These are phyloP conservation scores for Sebastes fasciatus DNA, from an alignment of 2,113 vertebrate genomes.

Conservation along the genomic window DNA sequence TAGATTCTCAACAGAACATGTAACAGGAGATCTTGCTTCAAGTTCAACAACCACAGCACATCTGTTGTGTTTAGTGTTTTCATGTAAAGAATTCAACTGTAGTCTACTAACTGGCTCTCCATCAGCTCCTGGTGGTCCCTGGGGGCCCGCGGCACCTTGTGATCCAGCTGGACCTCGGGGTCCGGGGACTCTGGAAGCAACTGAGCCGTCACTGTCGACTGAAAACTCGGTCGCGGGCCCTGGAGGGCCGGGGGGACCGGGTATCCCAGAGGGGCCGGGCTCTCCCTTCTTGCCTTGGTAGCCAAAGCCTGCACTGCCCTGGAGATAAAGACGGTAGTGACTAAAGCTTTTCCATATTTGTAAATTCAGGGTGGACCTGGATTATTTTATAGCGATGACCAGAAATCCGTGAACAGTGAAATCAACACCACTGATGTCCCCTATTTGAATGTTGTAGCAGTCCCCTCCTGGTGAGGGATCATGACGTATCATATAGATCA, in stretches of 20 bases:
- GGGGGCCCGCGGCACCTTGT: slow-evolving; percentile 79
- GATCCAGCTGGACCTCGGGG: slow-evolving; percentile 85
- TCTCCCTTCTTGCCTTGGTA: slow-evolving; percentile 91
- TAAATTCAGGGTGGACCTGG: too few species aligned
- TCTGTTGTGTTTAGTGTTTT: background rate
- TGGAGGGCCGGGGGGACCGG: slow-evolving; percentile 82
- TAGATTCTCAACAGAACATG: too few species aligned
- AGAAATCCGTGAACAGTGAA: too few species aligned
- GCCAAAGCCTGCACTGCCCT: slow-evolving; percentile 90
- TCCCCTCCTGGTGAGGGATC: too few species aligned
- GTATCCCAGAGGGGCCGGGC: slow-evolving; percentile 77
- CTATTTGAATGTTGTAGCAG: too few species aligned
- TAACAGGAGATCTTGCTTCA: background rate
- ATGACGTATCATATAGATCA: background rate
- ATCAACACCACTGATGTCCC: too few species aligned
- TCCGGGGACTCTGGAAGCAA: slow-evolving; percentile 76
- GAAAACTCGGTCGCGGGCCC: slow-evolving; percentile 65
- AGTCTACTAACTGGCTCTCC: slow-evolving; percentile 89
- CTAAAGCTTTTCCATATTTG: background rate
- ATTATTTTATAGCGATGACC: background rate
- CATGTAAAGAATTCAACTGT: background rate
- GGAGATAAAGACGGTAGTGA: slow-evolving; percentile 9
- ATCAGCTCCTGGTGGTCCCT: slow-evolving; percentile 85
- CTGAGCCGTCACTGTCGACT: slow-evolving; percentile 48
- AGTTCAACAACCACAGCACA: background rate